Percentiles rank a stretch among this genome's conserved stretches.
Conservation (phyloP, 2,113 vertebrate genomes). For the Seriola quinqueradiata region DNA sequence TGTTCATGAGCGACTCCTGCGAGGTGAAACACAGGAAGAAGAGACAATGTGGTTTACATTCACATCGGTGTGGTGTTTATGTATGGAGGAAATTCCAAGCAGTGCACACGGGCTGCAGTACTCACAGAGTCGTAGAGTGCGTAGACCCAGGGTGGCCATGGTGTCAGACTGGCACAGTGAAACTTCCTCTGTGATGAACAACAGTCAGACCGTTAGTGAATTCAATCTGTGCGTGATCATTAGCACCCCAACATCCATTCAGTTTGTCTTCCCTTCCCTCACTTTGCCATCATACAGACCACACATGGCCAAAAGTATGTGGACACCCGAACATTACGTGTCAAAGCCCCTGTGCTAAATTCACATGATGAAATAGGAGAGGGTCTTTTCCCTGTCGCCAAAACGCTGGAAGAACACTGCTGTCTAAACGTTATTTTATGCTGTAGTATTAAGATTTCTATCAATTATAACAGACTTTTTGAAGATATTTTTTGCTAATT, state of each 20-base stretch:
- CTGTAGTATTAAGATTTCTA: too few relatives aligned
- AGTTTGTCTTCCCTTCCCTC: not conserved
- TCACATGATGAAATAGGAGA: not conserved
- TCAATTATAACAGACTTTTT: too few relatives aligned
- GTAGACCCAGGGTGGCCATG: slow-evolving; percentile 98
- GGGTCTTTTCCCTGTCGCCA: too few relatives aligned
- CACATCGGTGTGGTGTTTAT: slow-evolving; percentile 7
- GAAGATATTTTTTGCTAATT: not conserved
- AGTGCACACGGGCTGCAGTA: slow-evolving; percentile 36
- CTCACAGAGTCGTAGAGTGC: slow-evolving; percentile 97
- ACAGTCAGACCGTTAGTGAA: slow-evolving; percentile 6
- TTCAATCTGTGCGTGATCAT: not conserved
- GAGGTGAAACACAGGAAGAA: slow-evolving; percentile 64
- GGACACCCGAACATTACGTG: not conserved
- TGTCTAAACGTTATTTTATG: too few relatives aligned
- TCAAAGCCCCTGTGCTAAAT: too few relatives aligned
- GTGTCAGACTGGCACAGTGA: slow-evolving; percentile 94
- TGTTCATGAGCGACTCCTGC: slow-evolving; percentile 97
- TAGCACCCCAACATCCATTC: not conserved
- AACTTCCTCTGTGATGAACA: slow-evolving; percentile 91
- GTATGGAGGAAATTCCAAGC: not conserved
- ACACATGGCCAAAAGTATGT: not conserved
- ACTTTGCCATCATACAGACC: not conserved
- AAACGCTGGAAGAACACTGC: too few relatives aligned
- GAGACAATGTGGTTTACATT: slow-evolving; percentile 40